phyloP scores from a whole-genome alignment of 2,888 invertebrate genomes.

The Sesia bembeciformis region DNA sequence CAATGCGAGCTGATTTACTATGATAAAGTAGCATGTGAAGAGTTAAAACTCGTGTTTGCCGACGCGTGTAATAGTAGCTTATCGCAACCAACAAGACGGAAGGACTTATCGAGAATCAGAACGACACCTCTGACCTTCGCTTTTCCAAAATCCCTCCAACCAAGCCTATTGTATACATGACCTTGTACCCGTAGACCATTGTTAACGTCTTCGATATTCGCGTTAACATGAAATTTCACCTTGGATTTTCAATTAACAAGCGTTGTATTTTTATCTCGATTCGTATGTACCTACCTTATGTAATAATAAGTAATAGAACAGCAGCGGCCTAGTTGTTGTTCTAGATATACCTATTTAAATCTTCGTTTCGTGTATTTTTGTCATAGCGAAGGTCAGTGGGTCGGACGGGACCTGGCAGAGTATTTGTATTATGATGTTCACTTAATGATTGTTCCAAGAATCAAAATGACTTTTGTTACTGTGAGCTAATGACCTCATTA shows the following conservation, averaged over 20 bases:
- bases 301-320: neutral
- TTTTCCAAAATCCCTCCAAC: constrained; percentile 57
- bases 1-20: neutral
- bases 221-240: constrained; percentile 55
- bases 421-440: too few species aligned
- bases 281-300: neutral
- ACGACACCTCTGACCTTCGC: constrained; percentile 50
- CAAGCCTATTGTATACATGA: constrained; percentile 44
- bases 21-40: neutral
- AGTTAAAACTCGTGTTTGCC: constrained; percentile 23
- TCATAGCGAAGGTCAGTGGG: neutral
- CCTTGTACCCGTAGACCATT: constrained; percentile 29
- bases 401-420: neutral
- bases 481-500: too few species aligned
- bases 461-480: too few species aligned
- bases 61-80: constrained; percentile 40
- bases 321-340: constrained; percentile 1
- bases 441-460: too few species aligned
- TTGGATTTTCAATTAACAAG: constrained; percentile 44
- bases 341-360: constrained; percentile 4
- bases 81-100: constrained; percentile 21
- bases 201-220: constrained; percentile 44
- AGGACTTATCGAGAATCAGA: constrained; percentile 50
- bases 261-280: constrained; percentile 13
- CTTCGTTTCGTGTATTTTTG: constrained; percentile 7